These are phyloP conservation scores for Mionectes olivaceus DNA, from an alignment of 2,797 vertebrate genomes.

Conservation along the genomic window DNA sequence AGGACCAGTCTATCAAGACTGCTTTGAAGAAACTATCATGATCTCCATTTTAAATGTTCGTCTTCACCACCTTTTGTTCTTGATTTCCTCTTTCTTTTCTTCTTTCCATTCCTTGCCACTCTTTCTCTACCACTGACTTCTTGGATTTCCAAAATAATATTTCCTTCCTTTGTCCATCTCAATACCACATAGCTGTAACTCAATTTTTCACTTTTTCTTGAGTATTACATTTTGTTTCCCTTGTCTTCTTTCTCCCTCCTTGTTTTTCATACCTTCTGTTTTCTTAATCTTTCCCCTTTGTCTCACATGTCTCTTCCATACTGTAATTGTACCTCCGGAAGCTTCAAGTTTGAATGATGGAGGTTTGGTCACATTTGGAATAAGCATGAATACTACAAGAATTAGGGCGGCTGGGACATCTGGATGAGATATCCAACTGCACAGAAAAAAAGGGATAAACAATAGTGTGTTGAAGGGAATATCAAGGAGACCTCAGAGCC, in stretches of 20 bases:
- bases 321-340: not conserved
- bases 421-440: not conserved
- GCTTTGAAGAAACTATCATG: not conserved
- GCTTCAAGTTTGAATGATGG: not conserved
- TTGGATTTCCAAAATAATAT: not conserved
- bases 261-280: not conserved
- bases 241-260: not conserved
- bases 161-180: not conserved
- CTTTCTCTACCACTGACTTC: not conserved
- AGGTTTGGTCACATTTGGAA: not conserved
- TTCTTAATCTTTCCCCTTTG: not conserved
- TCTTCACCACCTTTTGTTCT: not conserved
- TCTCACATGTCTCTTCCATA: not conserved
- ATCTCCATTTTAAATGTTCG: not conserved
- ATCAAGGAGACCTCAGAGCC: not conserved
- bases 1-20: not conserved
- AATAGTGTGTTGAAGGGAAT: not conserved
- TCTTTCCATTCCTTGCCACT: not conserved
- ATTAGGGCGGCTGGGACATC: not conserved
- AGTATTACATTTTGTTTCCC: not conserved
- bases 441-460: not conserved
- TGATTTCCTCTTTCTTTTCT: not conserved
- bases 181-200: not conserved
- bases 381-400: not conserved
- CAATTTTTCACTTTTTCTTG: not conserved